phyloP scores from a whole-genome alignment of 2,113 vertebrate genomes.

The Castor canadensis region DNA sequence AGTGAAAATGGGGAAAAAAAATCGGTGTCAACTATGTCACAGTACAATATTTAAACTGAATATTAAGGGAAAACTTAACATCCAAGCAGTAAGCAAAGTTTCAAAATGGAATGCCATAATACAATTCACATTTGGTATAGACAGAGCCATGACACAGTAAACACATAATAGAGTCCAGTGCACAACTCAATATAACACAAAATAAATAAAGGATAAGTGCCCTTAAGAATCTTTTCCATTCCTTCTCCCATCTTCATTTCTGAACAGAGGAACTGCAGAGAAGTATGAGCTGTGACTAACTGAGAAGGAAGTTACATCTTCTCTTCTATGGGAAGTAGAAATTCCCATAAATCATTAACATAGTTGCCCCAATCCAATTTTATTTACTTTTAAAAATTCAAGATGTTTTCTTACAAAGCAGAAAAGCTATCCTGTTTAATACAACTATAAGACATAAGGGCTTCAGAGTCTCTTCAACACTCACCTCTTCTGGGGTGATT shows the following conservation, averaged over 20 bases:
- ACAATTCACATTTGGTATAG: constrained; percentile 12
- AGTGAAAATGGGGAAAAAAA: constrained; percentile 18
- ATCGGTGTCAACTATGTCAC: neutral
- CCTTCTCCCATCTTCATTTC: constrained; percentile 4
- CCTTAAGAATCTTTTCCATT: neutral
- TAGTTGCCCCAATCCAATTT: constrained; percentile 4
- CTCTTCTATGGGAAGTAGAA: constrained; percentile 13
- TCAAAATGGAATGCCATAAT: neutral
- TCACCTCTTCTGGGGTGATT: constrained; percentile 98
- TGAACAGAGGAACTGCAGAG: constrained; percentile 54
- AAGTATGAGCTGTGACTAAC: constrained; percentile 53
- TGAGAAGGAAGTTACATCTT: constrained; percentile 45
- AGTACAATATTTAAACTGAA: constrained; percentile 31
- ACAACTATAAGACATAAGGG: neutral
- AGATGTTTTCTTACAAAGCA: neutral
- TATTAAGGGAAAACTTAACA: constrained; percentile 28
- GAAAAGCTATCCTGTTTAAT: neutral
- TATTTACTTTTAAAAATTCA: constrained; percentile 7
- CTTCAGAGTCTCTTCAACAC: constrained; percentile 67
- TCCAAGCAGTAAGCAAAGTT: neutral
- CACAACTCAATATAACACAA: neutral
- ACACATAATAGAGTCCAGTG: neutral
- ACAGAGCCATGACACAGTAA: neutral
- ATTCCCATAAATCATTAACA: neutral
- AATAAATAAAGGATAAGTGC: neutral